Percentiles rank a stretch among this genome's conserved stretches.
These are phyloP conservation scores for Prochilodus magdalenae DNA, from an alignment of 2,113 vertebrate genomes.

Conservation along the genomic window DNA sequence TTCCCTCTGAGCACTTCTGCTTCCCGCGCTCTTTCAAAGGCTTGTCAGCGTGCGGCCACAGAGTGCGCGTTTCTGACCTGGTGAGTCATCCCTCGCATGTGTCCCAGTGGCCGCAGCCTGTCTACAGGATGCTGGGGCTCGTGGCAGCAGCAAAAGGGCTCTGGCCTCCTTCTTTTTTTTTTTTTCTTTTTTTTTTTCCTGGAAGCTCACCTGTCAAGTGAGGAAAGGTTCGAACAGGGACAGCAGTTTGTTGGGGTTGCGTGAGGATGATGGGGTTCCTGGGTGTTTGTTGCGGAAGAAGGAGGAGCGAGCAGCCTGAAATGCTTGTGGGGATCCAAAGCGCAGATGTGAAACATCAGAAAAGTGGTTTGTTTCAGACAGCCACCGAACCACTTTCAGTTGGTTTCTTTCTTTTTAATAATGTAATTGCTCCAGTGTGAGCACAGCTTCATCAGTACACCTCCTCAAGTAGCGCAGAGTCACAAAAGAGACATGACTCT, in stretches of 20 bases:
- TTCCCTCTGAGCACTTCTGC: conserved; percentile 61
- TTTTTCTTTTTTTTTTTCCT: not conserved
- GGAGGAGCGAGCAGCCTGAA: not conserved
- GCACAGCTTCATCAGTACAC: too few species aligned
- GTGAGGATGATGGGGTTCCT: not conserved
- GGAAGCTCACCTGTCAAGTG: conserved; percentile 6
- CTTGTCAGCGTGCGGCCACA: conserved; percentile 43
- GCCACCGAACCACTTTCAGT: too few species aligned
- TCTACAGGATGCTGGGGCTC: not conserved
- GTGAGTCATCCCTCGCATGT: conserved; percentile 6
- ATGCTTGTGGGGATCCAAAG: not conserved
- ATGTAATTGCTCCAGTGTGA: too few species aligned
- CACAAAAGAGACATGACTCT: too few species aligned
- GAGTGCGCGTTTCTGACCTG: conserved; percentile 30
- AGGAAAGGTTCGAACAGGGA: not conserved
- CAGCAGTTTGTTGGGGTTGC: not conserved
- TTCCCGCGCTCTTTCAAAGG: conserved; percentile 65
- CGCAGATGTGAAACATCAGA: not conserved
- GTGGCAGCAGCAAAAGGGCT: not conserved
- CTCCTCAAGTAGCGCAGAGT: too few species aligned
- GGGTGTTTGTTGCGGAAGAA: not conserved
- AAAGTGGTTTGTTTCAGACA: too few species aligned
- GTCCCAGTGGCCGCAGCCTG: conserved; percentile 19
- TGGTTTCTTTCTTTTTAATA: too few species aligned
- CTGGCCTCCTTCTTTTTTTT: not conserved